Evolutionary conservation across 1,140 invertebrate species (phyloP).

Genomic region (Aphidius gifuensis): DNA sequence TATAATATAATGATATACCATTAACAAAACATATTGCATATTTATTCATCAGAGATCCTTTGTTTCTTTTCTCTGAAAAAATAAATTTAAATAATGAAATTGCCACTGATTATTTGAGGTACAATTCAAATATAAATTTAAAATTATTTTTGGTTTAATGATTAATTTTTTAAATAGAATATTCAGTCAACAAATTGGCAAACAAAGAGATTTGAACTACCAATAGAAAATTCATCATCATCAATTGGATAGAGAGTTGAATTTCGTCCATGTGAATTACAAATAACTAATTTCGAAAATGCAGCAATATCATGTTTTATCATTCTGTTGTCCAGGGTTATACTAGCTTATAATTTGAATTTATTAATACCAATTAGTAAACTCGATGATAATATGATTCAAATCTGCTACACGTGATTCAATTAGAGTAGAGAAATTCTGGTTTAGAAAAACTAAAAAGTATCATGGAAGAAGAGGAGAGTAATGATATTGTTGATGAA

Average conservation of each 20-base stretch:
- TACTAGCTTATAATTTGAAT: conserved; percentile 93
- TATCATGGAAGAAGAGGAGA: conserved; percentile 59
- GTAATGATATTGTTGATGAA: conserved; percentile 46
- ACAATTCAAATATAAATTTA: conserved; percentile 13
- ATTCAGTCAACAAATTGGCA: conserved; percentile 99
- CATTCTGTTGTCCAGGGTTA: conserved; percentile 92
- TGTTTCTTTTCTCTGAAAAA: conserved; percentile 95
- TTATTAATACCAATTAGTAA: conserved; percentile 97
- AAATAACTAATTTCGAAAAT: conserved; percentile 99
- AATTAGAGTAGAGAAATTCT: conserved; percentile 78
- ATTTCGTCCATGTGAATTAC: conserved; percentile 97
- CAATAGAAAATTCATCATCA: conserved; percentile 75
- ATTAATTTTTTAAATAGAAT: conserved; percentile 64
- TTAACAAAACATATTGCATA: conserved; percentile 94
- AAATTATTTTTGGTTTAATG: neutral
- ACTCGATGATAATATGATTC: conserved; percentile 97
- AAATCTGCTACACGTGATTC: conserved; percentile 89
- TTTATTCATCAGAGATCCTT: conserved; percentile 95
- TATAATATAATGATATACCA: conserved; percentile 90
- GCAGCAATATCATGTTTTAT: conserved; percentile 99
- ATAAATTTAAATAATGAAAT: conserved; percentile 89
- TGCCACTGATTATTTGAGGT: conserved; percentile 99
- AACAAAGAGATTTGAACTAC: conserved; percentile 99
- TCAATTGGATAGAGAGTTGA: conserved; percentile 99
- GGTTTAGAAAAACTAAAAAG: conserved; percentile 89